These are phyloP conservation scores for Monochamus saltuarius DNA, from an alignment of 1,140 invertebrate species.

Conservation along the genomic window DNA sequence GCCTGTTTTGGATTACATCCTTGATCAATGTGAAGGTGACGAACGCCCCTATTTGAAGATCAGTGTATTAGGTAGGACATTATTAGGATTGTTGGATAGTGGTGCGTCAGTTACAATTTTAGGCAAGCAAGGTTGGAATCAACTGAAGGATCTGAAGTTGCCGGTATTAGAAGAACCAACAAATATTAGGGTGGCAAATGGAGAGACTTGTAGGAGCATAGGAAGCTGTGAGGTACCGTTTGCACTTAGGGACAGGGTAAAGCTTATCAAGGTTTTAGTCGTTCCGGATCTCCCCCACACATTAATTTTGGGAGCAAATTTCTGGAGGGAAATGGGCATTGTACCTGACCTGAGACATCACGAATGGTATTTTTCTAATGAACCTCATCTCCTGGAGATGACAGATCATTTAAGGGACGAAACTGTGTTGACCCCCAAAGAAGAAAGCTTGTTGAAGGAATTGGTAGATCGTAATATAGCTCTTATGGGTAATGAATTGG, in stretches of 20 bases:
- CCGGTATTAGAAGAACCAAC: too few relatives aligned
- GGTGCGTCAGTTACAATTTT: background rate
- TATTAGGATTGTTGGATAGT: background rate
- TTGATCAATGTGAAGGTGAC: background rate
- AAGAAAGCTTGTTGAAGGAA: background rate
- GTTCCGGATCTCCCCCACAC: constrained; percentile 4
- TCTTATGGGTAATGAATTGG: background rate
- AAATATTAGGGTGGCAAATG: too few relatives aligned
- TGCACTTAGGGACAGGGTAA: background rate
- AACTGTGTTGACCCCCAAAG: background rate
- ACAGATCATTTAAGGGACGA: background rate
- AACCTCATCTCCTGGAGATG: background rate
- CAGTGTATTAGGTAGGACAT: background rate
- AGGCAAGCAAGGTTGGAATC: background rate
- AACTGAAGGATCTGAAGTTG: too few relatives aligned
- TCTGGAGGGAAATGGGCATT: constrained; percentile 4
- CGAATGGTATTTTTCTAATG: background rate
- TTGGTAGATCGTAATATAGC: background rate
- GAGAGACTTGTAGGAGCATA: background rate
- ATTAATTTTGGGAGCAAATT: constrained; percentile 7
- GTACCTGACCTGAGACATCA: background rate
- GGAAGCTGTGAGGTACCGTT: background rate
- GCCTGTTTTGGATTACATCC: background rate
- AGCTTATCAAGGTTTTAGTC: background rate
- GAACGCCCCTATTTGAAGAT: background rate